Evolutionary conservation across 1,140 invertebrate genomes (phyloP), one percentile per base, ranked within the genome.

Genomic region (Gonioctena quinquepunctata): DNA sequence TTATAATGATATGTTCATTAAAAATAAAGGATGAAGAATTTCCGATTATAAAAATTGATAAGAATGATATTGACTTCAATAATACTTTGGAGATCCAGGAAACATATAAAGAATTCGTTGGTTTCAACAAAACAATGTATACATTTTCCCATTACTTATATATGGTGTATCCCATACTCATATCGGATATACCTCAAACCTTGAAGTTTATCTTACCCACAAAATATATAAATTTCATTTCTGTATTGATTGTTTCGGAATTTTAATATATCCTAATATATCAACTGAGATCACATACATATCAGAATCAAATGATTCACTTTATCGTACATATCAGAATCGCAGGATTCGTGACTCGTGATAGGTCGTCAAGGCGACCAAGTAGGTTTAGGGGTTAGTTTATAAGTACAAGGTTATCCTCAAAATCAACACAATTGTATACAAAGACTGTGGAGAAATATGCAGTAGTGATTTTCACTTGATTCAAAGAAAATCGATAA

Each of bases 221-320:
- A 13, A 13, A 42, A n/a, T 42, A 42, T 54, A 54, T 54, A 8
- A 56, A n/a, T 67, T 18, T 61, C 21, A 52, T 60, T 50, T 27
- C 6, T 60, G 57, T 49, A 28, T 21, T 22, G 33, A 56, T 61
- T 48, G 11, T 66, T 69, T 64, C 6, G 18, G 3, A 64, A 18
- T 64, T 68, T 68, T 56, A 61, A 70, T 74, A 74, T 74, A 71
- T 74, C 65, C 63, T 63, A 69, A 71, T 74, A 74, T 74, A 81
- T 80, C 81, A 82, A 82, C 81, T 82, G 71, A 82, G 80, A 81
- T 81, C 81, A 71, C 80, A 82, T 79, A 81, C 81, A 82, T 82
- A 82, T 82, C 81, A 82, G 81, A 82, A 78, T 79, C 79, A 33
- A 69, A 66, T 68, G 79, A 80, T 78, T 81, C 80, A 72, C 66